Evolutionary conservation across 1,140 invertebrate species (phyloP).

Genomic region (Leptestheria dahalacensis): DNA sequence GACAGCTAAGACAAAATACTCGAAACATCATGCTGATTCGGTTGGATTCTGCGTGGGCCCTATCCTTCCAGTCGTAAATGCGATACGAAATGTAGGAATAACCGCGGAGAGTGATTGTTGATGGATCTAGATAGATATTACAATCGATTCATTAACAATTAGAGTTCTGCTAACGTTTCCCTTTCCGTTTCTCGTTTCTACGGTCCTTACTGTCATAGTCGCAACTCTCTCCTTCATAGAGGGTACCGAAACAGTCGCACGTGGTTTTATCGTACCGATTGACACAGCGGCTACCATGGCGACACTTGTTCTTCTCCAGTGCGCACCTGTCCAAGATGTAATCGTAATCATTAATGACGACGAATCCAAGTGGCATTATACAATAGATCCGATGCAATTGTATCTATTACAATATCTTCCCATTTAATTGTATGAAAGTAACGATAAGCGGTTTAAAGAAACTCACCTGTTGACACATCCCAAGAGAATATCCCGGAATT

Average conservation of each 20-base stretch:
- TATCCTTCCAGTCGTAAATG: conserved; percentile 82
- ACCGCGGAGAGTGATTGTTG: conserved; percentile 67
- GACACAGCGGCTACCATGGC: conserved; percentile 63
- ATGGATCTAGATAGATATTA: conserved; percentile 50
- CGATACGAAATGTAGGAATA: conserved; percentile 84
- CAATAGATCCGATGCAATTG: too few relatives aligned
- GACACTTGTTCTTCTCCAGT: conserved; percentile 62
- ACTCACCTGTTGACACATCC: conserved; percentile 57
- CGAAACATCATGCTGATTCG: conserved; percentile 76
- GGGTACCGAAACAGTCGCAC: conserved; percentile 80
- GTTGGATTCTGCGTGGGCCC: conserved; percentile 69
- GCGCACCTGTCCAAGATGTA: conserved; percentile 39
- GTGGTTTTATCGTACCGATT: conserved; percentile 74
- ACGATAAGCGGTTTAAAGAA: conserved; percentile 2
- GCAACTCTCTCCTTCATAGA: conserved; percentile 76
- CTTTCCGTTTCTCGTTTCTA: not conserved
- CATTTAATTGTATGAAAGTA: too few relatives aligned
- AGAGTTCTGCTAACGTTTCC: too few relatives aligned
- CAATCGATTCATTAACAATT: too few relatives aligned
- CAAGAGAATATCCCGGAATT: conserved; percentile 71
- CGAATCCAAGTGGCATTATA: too few relatives aligned
- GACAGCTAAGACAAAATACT: conserved; percentile 38
- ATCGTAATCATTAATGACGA: too few relatives aligned
- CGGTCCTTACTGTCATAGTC: conserved; percentile 69
- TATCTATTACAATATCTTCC: too few relatives aligned